Evolutionary conservation across 2,113 vertebrate genomes (phyloP).

Genomic region (Pelodiscus sinensis): DNA sequence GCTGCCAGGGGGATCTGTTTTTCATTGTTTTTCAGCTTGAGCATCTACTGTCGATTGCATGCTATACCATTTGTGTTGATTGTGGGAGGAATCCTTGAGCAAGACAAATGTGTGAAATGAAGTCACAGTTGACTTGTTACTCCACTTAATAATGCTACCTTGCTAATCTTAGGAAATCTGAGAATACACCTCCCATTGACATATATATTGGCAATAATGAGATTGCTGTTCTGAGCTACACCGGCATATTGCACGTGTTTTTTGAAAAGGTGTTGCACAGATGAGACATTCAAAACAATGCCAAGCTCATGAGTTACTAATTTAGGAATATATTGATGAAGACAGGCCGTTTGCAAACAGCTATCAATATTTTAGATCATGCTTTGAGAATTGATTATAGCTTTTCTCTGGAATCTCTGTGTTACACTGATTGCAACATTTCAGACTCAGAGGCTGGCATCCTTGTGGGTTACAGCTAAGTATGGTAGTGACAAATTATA

Average conservation of each 20-base stretch:
- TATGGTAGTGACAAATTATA: neutral
- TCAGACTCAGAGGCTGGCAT: neutral
- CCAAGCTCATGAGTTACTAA: neutral
- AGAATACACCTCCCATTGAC: neutral
- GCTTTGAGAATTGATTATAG: neutral
- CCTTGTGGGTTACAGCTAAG: neutral
- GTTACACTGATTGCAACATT: neutral
- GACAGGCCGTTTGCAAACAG: neutral
- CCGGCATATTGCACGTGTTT: neutral
- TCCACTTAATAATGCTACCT: neutral
- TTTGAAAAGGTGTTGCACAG: neutral
- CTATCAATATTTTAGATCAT: neutral
- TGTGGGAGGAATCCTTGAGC: neutral
- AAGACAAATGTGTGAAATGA: rapidly evolving
- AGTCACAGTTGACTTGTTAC: neutral
- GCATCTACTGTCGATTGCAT: neutral
- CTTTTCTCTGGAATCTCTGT: neutral
- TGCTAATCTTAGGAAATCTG: neutral
- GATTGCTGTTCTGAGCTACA: neutral
- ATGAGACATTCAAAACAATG: neutral
- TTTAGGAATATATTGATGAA: neutral
- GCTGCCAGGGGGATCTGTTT: neutral
- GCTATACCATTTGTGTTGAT: too few species aligned
- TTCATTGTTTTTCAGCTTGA: neutral
- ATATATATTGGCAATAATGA: neutral